phyloP scores from a whole-genome alignment of 2,797 vertebrate species.

The Oceanodroma leucorhoa region DNA sequence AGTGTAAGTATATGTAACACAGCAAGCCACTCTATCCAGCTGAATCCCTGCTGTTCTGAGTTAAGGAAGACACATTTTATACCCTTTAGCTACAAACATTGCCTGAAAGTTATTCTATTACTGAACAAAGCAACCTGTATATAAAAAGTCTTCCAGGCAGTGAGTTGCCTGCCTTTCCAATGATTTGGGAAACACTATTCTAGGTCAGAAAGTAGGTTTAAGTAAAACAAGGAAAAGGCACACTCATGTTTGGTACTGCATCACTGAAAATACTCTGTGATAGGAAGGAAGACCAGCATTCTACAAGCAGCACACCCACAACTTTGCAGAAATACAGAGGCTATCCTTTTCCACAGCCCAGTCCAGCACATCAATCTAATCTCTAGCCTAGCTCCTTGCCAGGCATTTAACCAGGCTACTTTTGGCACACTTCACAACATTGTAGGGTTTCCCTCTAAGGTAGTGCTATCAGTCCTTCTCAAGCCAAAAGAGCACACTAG shows the following conservation, averaged over 20 bases:
- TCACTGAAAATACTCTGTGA: background rate
- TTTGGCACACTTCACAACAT: background rate
- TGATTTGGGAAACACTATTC: background rate
- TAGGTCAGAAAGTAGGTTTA: background rate
- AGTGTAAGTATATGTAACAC: background rate
- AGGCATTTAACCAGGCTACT: background rate
- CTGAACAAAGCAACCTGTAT: no score
- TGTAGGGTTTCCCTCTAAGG: background rate
- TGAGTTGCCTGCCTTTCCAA: background rate
- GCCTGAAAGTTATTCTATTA: background rate
- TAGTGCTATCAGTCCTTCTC: background rate
- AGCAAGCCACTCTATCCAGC: background rate
- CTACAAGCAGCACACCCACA: background rate
- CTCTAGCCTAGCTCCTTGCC: background rate
- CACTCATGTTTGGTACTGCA: background rate
- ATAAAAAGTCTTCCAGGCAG: background rate
- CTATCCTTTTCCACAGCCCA: background rate
- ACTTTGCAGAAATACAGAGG: background rate
- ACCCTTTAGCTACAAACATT: background rate
- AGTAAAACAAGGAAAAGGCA: background rate
- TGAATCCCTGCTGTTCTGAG: fast-evolving
- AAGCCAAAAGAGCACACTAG: background rate
- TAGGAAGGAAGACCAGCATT: background rate
- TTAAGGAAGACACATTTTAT: background rate
- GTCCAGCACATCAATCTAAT: background rate